Evolutionary conservation across 2,797 vertebrate species (phyloP).

Genomic region (Coluber constrictor): DNA sequence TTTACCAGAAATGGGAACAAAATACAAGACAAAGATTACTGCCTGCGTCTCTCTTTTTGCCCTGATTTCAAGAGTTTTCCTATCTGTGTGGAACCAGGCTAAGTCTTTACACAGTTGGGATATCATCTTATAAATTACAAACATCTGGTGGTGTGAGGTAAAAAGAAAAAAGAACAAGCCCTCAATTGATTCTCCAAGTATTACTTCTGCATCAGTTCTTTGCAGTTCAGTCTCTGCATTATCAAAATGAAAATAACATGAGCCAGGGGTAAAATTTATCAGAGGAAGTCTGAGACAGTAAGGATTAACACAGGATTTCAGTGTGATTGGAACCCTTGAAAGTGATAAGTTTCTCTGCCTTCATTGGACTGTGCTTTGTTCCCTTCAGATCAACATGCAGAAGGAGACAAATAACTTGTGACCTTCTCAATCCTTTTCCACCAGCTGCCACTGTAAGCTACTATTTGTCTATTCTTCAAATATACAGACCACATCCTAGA

Average conservation of each 20-base stretch:
- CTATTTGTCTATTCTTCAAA: constrained; percentile 37
- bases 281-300: constrained; percentile 60
- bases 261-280: constrained; percentile 65
- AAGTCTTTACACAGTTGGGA: constrained; percentile 45
- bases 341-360: constrained; percentile 57
- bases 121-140: constrained; percentile 23
- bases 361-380: constrained; percentile 23
- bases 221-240: constrained; percentile 59
- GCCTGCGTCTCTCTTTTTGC: constrained; percentile 57
- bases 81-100: constrained; percentile 57
- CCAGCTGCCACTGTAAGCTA: constrained; percentile 31
- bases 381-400: constrained; percentile 27
- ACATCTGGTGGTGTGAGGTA: constrained; percentile 56
- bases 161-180: constrained; percentile 57
- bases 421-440: constrained; percentile 19
- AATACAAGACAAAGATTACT: constrained; percentile 55
- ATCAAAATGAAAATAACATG: constrained; percentile 73
- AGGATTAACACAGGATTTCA: constrained; percentile 68
- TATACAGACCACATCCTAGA: constrained; percentile 5
- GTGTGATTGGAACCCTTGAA: constrained; percentile 47
- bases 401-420: constrained; percentile 22
- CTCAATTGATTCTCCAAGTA: constrained; percentile 51
- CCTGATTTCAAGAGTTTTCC: constrained; percentile 61
- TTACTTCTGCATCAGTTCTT: constrained; percentile 49
- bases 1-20: constrained; percentile 41